Evolutionary conservation across 2,888 invertebrate species (phyloP), one percentile per base, ranked within the genome.

Genomic region (Drosophila cracens): DNA sequence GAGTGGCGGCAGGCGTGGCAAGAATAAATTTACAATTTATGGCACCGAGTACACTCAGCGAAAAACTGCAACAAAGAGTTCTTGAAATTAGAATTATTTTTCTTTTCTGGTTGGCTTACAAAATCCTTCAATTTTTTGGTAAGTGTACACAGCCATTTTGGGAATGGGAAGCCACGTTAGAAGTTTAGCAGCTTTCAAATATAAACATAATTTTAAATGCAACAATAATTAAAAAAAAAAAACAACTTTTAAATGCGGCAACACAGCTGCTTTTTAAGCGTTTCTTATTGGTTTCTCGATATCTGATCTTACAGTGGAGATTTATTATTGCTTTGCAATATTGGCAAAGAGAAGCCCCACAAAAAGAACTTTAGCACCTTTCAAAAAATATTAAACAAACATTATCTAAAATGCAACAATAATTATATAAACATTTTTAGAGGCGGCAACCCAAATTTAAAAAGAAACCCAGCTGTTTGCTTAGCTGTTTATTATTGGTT

Each of bases 401-500:
- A 49, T 46, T 36, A 36, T 68, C 33, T 43, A 60, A 66, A 36
- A 58, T 52, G 48, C 13, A 62, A 53, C 57, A 57, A 75, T 82
- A 85, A 87, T 84, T 82, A 83, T 58, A 63, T 71, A 76, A 70
- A 62, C 10, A 66, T 68, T 70, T 76, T 81, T 70, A 70, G 76
- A 82, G 73, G 70, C 75, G 70, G 82, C 60, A 81, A 79, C 62
- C 57, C 52, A 70, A 46, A 64, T 52, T 49, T 53, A 43, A 75
- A 84, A 73, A 66, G 68, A 40, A 52, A 58, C 58, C 74, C 87
- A 87, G 88, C 88, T 85, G 81, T 74, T 74, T 70, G 63, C 36
- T 36, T 53, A 54, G 60, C 46, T 43, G 57, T 52, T 52, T 65
- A 52, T 40, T 71, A 27, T 56, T 60, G 33, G 60, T 54, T 49